Conservation (phyloP, 1,140 invertebrate genomes). For the Achatina immaculata region DNA sequence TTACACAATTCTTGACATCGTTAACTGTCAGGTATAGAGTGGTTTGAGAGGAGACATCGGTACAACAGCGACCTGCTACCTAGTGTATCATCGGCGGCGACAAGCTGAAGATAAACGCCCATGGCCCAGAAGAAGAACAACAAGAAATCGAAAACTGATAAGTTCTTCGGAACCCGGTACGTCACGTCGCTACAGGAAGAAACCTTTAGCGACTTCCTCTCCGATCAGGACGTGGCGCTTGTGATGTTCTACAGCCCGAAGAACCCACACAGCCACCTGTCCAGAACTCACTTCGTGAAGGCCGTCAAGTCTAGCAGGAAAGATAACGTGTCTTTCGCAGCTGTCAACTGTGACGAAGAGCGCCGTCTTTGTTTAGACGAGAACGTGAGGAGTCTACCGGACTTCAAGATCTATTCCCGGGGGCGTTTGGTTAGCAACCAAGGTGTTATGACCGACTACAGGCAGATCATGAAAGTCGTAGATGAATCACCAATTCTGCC, state of each 20-base stretch:
- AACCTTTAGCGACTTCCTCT: constrained; percentile 3
- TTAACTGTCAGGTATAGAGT: too few species aligned
- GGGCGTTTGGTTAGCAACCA: background rate
- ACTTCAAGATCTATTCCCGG: constrained; percentile 6
- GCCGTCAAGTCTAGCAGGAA: background rate
- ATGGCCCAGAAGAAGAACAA: background rate
- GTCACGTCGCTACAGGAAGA: constrained; percentile 11
- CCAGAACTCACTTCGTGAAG: constrained; percentile 27
- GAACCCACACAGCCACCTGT: background rate
- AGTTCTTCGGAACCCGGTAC: background rate
- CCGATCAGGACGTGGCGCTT: constrained; percentile 10
- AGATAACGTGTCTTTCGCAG: background rate
- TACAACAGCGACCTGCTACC: background rate
- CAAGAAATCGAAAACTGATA: background rate
- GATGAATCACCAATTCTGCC: constrained; percentile 6
- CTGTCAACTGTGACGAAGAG: constrained; percentile 23
- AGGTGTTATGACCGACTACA: background rate
- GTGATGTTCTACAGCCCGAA: constrained; percentile 28
- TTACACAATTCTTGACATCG: too few species aligned
- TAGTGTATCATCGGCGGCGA: background rate
- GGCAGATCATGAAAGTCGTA: background rate
- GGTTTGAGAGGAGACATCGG: too few species aligned
- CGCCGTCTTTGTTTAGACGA: background rate
- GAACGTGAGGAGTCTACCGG: background rate
- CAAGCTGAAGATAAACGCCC: background rate